A percentile compares a stretch with the other conserved stretches of the same genome.
Conservation (phyloP, 2,888 invertebrate genomes). For the Cyclophora punctaria region DNA sequence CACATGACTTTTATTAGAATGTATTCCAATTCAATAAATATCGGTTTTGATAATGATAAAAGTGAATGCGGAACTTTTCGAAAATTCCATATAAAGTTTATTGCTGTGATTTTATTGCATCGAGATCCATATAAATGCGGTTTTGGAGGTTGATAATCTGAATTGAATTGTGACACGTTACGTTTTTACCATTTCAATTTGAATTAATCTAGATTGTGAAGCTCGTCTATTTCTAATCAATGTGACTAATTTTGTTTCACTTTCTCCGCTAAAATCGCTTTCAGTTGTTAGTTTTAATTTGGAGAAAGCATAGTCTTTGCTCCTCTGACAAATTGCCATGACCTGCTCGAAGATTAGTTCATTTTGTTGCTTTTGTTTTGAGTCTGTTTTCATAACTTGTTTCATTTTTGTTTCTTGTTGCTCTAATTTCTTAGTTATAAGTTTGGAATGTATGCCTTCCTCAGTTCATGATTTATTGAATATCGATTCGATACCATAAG, state of each 20-base stretch:
- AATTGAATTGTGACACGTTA: conserved; percentile 19
- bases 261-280: conserved; percentile 2
- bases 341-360: too few species aligned
- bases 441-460: too few species aligned
- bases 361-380: too few species aligned
- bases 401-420: too few species aligned
- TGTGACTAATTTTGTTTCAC: neutral
- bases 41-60: conserved; percentile 6
- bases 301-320: neutral
- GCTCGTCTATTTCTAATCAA: neutral
- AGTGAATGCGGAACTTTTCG: conserved; percentile 10
- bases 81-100: conserved; percentile 20
- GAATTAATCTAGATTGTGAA: neutral
- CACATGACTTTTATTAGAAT: conserved; percentile 15
- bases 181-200: conserved; percentile 13
- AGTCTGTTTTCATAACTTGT: too few species aligned
- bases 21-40: conserved; percentile 7
- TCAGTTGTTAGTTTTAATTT: neutral
- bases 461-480: too few species aligned
- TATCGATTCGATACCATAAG: too few species aligned
- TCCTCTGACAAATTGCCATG: too few species aligned
- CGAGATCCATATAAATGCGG: conserved; percentile 20
- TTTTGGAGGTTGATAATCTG: conserved; percentile 21
- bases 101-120: conserved; percentile 24
- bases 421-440: too few species aligned